Percentiles rank a stretch among this genome's conserved stretches.
These are phyloP conservation scores for Cyphomyrmex costatus DNA, from an alignment of 1,140 invertebrate genomes.

Conservation along the genomic window DNA sequence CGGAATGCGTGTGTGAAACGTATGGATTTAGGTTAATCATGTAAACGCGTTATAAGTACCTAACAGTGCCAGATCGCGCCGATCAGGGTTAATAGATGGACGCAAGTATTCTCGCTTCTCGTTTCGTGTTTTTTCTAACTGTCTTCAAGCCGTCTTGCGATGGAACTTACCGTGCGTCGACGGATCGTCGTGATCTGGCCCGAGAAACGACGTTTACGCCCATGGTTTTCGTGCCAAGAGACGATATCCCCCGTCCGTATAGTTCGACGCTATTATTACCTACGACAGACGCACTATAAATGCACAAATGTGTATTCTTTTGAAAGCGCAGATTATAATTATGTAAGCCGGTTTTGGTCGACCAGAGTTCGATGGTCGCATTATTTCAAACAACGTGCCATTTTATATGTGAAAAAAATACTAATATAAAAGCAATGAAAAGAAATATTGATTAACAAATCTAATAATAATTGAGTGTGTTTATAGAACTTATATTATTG, in stretches of 20 bases:
- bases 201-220: conserved; percentile 66
- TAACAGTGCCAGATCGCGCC: conserved; percentile 68
- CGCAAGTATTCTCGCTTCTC: conserved; percentile 28
- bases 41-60: conserved; percentile 76
- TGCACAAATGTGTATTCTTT: conserved; percentile 17
- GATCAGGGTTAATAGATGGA: conserved; percentile 56
- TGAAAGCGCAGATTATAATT: conserved; percentile 34
- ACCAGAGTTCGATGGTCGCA: neutral
- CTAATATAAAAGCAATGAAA: neutral
- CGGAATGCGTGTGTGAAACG: neutral
- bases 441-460: neutral
- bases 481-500: neutral
- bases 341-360: neutral
- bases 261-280: conserved; percentile 55
- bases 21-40: conserved; percentile 67
- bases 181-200: conserved; percentile 69
- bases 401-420: neutral
- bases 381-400: conserved; percentile 6
- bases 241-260: conserved; percentile 67
- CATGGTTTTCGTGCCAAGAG: conserved; percentile 74
- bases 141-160: conserved; percentile 36
- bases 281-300: conserved; percentile 37
- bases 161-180: conserved; percentile 53
- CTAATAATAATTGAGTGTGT: neutral
- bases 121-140: conserved; percentile 53